These are phyloP conservation scores for Aplocera efformata DNA, from an alignment of 2,888 invertebrate species.

Conservation along the genomic window DNA sequence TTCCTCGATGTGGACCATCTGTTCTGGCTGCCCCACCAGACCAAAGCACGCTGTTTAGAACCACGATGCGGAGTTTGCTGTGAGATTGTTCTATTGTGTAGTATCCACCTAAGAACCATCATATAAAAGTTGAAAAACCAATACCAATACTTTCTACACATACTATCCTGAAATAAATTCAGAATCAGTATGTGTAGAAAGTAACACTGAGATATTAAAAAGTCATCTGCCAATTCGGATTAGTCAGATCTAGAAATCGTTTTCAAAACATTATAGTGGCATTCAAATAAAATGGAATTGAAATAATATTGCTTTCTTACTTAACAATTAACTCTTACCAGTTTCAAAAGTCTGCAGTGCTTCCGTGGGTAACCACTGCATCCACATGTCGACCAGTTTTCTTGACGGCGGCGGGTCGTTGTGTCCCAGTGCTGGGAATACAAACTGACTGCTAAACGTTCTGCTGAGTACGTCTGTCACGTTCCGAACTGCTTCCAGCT, in stretches of 20 bases:
- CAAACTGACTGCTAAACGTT: constrained; percentile 92
- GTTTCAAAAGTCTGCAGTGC: constrained; percentile 90
- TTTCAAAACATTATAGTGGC: too few relatives aligned
- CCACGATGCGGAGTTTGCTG: constrained; percentile 89
- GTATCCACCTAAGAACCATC: constrained; percentile 89
- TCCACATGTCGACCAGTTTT: constrained; percentile 89
- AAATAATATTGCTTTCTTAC: too few relatives aligned
- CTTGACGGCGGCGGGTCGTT: constrained; percentile 87
- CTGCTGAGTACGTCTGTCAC: constrained; percentile 89
- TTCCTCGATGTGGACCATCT: constrained; percentile 63
- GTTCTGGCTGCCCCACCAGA: constrained; percentile 64
- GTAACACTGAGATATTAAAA: too few relatives aligned
- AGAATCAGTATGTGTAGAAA: too few relatives aligned
- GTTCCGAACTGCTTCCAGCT: constrained; percentile 88
- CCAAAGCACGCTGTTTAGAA: constrained; percentile 94
- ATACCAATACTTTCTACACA: too few relatives aligned
- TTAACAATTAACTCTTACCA: constrained; percentile 74
- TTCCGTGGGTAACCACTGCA: constrained; percentile 91
- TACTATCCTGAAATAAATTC: too few relatives aligned
- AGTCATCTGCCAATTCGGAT: too few relatives aligned
- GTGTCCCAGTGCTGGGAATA: constrained; percentile 94
- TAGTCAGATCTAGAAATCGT: too few relatives aligned
- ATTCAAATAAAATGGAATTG: too few relatives aligned
- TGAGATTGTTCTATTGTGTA: constrained; percentile 93
- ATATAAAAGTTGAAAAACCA: not conserved